Evolutionary conservation across 2,888 invertebrate genomes (phyloP).

Genomic region (Dryococelus australis): DNA sequence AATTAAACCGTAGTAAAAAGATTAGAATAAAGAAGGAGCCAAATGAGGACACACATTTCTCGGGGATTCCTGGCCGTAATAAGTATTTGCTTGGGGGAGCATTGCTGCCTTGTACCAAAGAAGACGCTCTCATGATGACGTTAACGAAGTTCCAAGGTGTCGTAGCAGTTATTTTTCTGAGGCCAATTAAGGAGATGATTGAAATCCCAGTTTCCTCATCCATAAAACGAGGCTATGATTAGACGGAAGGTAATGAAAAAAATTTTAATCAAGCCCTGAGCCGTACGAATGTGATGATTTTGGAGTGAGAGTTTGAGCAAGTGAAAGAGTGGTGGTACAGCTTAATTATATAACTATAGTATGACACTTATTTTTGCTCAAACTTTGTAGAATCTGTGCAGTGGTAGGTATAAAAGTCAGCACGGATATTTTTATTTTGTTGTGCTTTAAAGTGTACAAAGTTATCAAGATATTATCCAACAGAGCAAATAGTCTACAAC

Average conservation of each 20-base stretch:
- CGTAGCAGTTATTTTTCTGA: neutral
- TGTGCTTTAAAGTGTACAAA: too few relatives aligned
- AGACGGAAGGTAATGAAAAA: neutral
- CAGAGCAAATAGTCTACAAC: too few relatives aligned
- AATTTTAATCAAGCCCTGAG: neutral
- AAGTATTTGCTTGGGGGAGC: too few relatives aligned
- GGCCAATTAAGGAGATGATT: neutral
- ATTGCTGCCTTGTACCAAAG: neutral
- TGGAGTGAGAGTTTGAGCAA: neutral
- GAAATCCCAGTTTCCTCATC: neutral
- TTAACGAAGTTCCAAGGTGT: neutral
- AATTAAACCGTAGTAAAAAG: neutral
- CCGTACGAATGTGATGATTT: neutral
- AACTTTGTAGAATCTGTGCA: too few relatives aligned
- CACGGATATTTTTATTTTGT: too few relatives aligned
- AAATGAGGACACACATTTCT: neutral
- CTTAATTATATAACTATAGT: too few relatives aligned
- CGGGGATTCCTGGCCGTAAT: neutral
- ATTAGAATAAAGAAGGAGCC: neutral
- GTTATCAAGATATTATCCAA: too few relatives aligned
- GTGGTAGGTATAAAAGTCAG: too few relatives aligned
- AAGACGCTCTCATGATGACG: neutral
- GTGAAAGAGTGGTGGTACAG: neutral
- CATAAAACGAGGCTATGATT: neutral
- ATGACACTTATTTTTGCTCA: too few relatives aligned